These are phyloP conservation scores for Heterochromis multidens DNA, from an alignment of 2,113 vertebrate species.

Conservation along the genomic window DNA sequence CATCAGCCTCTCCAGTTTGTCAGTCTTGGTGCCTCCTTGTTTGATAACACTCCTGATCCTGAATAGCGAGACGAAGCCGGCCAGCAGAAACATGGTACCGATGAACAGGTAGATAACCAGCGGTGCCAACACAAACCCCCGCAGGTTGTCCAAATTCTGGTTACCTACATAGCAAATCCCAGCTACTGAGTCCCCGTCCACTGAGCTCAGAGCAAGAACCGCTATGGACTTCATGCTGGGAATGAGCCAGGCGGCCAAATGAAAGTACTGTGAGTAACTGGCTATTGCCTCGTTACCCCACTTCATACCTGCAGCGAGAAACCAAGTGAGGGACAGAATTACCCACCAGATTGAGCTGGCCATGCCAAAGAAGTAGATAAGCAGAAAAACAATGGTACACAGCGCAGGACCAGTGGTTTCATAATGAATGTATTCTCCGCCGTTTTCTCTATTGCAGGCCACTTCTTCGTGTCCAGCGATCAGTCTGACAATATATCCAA, in stretches of 20 bases:
- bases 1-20: slow-evolving; percentile 95
- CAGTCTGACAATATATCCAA: slow-evolving; percentile 86
- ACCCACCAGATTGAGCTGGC: slow-evolving; percentile 93
- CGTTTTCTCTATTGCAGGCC: slow-evolving; percentile 81
- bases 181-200: slow-evolving; percentile 91
- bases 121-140: slow-evolving; percentile 91
- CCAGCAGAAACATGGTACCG: slow-evolving; percentile 91
- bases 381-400: slow-evolving; percentile 91
- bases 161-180: slow-evolving; percentile 96
- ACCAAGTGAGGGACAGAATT: slow-evolving; percentile 89
- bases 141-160: slow-evolving; percentile 89
- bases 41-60: slow-evolving; percentile 92
- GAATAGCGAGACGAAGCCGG: slow-evolving; percentile 92
- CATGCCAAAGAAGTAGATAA: slow-evolving; percentile 91
- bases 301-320: slow-evolving; percentile 88
- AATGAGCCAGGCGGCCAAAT: slow-evolving; percentile 92
- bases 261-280: slow-evolving; percentile 91
- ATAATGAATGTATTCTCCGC: slow-evolving; percentile 80
- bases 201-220: slow-evolving; percentile 87
- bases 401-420: slow-evolving; percentile 89
- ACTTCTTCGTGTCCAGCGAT: slow-evolving; percentile 87
- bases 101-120: slow-evolving; percentile 92
- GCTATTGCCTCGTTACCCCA: slow-evolving; percentile 92
- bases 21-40: slow-evolving; percentile 90
- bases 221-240: slow-evolving; percentile 92